Percentiles rank a stretch among this genome's conserved stretches.
These are phyloP conservation scores for Nemotelus nigrinus DNA, from an alignment of 2,888 invertebrate genomes.

Conservation along the genomic window DNA sequence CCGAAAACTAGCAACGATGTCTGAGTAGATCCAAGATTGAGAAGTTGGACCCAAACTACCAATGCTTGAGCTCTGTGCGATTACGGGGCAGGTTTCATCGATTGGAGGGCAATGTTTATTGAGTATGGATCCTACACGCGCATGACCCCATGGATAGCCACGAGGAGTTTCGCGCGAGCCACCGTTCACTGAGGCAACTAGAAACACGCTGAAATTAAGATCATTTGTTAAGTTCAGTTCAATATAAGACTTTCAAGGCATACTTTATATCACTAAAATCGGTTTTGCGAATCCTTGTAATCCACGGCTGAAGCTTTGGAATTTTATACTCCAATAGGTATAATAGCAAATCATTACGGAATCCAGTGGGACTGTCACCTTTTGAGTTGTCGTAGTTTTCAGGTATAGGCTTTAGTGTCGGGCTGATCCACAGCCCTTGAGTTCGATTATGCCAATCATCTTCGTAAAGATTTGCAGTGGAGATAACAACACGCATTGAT, in stretches of 20 bases:
- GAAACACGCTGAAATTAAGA: constrained; percentile 75
- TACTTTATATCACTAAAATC: constrained; percentile 87
- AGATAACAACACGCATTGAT: constrained; percentile 85
- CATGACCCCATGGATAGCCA: constrained; percentile 72
- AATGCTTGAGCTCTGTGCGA: constrained; percentile 91
- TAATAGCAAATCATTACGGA: constrained; percentile 79
- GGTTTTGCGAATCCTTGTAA: constrained; percentile 76
- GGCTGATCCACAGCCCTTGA: constrained; percentile 95
- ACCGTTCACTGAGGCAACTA: constrained; percentile 88
- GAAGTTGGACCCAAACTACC: constrained; percentile 82
- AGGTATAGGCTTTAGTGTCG: constrained; percentile 74
- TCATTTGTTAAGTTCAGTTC: background rate
- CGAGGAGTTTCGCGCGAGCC: constrained; percentile 71
- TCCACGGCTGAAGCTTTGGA: constrained; percentile 76
- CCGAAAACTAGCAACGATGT: constrained; percentile 74
- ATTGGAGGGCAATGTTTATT: constrained; percentile 72
- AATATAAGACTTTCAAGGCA: background rate
- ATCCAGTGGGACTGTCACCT: constrained; percentile 86
- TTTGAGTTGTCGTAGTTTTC: constrained; percentile 66
- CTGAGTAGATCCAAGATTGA: constrained; percentile 79
- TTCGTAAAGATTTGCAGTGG: constrained; percentile 90
- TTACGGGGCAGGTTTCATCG: constrained; percentile 73
- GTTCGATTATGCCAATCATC: constrained; percentile 95
- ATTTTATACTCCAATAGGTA: constrained; percentile 82
- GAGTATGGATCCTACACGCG: constrained; percentile 71